These are phyloP conservation scores for Apteryx mantelli DNA, from an alignment of 2,113 vertebrate species.

Conservation along the genomic window DNA sequence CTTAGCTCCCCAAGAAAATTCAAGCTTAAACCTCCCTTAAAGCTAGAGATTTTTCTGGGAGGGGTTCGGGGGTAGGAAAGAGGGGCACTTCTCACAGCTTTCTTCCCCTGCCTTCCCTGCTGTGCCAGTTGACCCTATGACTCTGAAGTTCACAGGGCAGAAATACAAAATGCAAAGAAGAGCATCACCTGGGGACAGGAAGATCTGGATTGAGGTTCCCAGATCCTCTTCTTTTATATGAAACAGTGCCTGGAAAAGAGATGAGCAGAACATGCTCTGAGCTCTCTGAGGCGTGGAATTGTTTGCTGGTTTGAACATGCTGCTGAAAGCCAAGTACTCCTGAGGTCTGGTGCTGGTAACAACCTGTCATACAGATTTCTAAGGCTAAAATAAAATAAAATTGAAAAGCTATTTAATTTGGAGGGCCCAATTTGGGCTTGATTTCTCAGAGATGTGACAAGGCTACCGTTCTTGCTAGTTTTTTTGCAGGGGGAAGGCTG, in stretches of 20 bases:
- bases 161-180: background rate
- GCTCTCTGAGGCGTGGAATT: background rate
- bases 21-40: background rate
- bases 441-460: background rate
- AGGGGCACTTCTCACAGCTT: background rate
- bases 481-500: background rate
- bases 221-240: background rate
- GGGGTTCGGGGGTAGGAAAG: background rate
- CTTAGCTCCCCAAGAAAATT: background rate
- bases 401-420: background rate
- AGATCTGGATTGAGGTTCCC: background rate
- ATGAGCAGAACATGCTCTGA: background rate
- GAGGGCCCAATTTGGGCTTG: background rate
- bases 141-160: background rate
- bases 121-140: background rate
- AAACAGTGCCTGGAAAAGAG: background rate
- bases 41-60: background rate
- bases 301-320: background rate
- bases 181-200: background rate
- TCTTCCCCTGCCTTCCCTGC: background rate
- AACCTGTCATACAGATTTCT: background rate
- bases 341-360: background rate
- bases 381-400: background rate
- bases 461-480: background rate
- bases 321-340: background rate